phyloP scores from a whole-genome alignment of 2,113 vertebrate species.

The Haliaeetus leucogaster region DNA sequence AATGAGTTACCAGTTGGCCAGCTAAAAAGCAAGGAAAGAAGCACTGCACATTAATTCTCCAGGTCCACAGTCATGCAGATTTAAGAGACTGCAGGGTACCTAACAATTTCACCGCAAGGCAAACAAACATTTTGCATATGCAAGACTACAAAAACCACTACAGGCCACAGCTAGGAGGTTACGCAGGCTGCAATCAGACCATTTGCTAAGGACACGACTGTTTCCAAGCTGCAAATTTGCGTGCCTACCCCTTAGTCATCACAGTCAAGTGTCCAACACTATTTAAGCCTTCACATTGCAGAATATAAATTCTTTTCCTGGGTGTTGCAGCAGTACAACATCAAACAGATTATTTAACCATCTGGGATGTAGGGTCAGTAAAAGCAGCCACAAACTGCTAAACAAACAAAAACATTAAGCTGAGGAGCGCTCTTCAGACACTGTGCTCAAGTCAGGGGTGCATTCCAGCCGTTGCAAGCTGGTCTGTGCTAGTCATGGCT shows the following conservation, averaged over 20 bases:
- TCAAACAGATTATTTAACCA: background rate
- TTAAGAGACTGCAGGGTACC: background rate
- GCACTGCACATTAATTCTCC: background rate
- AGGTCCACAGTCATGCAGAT: background rate
- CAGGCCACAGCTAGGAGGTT: background rate
- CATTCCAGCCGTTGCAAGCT: accelerated
- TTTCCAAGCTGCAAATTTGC: background rate
- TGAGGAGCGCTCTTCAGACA: background rate
- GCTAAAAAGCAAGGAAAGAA: background rate
- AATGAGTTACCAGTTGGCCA: background rate
- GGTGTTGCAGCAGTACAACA: background rate
- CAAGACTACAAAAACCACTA: background rate
- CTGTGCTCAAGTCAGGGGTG: background rate
- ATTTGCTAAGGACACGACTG: background rate
- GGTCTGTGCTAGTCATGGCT: background rate
- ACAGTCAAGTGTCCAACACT: background rate
- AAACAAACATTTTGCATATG: background rate
- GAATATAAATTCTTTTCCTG: background rate
- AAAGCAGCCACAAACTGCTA: background rate
- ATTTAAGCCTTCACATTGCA: background rate
- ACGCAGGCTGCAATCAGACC: background rate
- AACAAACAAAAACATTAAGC: background rate
- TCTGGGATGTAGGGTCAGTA: background rate
- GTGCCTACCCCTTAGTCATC: background rate
- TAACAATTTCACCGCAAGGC: background rate